phyloP scores from a whole-genome alignment of 2,113 vertebrate genomes.

The Erinaceus europaeus region DNA sequence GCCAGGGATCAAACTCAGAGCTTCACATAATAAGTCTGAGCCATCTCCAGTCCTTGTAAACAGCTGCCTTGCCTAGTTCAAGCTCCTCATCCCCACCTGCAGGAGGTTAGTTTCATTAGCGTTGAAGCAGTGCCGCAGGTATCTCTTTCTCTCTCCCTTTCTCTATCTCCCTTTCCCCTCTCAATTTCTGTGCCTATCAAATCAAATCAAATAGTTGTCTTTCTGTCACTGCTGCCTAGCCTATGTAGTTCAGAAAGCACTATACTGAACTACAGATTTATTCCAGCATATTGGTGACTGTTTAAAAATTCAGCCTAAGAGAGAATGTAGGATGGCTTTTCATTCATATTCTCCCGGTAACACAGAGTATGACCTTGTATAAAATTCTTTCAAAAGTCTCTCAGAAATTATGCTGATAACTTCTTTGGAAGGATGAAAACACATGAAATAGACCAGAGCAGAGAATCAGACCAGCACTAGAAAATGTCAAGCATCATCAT shows the following conservation, averaged over 20 bases:
- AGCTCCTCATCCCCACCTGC: no score
- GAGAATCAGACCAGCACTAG: not conserved
- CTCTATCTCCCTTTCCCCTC: no score
- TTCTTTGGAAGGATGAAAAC: not conserved
- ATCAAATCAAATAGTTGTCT: no score
- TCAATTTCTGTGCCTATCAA: no score
- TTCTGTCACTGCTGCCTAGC: not conserved
- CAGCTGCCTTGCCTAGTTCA: no score
- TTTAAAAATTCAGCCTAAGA: not conserved
- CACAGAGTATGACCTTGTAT: not conserved
- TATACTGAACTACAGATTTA: not conserved
- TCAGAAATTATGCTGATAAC: slow-evolving; percentile 12
- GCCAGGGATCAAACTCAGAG: not conserved
- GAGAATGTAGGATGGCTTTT: not conserved
- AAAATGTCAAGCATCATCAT: not conserved
- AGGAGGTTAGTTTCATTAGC: no score
- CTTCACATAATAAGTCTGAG: not conserved
- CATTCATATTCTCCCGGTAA: not conserved
- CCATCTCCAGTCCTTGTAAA: no score
- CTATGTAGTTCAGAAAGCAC: not conserved
- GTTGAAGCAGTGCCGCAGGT: no score
- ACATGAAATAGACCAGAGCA: not conserved
- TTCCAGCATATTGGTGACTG: not conserved
- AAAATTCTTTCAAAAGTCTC: not conserved
- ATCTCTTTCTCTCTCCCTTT: no score